Base-by-base conservation (phyloP, 2,888 invertebrate genomes). In the Aproaerema taeniolella region DNA sequence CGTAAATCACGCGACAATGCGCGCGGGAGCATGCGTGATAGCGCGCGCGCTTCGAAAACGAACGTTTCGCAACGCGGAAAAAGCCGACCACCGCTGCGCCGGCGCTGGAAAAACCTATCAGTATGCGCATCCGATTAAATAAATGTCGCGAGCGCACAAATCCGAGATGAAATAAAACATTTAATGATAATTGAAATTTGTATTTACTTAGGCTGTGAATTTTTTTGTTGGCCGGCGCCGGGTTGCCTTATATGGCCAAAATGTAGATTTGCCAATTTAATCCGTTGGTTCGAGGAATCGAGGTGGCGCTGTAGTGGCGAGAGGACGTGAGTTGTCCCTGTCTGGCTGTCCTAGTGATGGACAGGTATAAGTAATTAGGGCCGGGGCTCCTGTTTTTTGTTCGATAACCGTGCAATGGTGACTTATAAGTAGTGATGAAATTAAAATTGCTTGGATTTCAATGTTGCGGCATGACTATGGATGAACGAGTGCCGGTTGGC, bases 141-240 rank as follows among this genome's bases (percentile, higher is more conserved):
- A 61, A 76, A 75, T 56, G 61, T 58, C 55, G 60, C 64, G 58
- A 61, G 56, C 58, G 48, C 58, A 58, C 61, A 63, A 77, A 74
- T 69, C 72, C 67, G 61, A 67, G 72, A 76, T 74, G 65, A 75
- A 64, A 77, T 73, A 76, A 81, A 82, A 82, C 67, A 61, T 70
- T 70, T 67, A 76, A 80, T 82, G 75, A 79, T 83, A 80, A 83
- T 79, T 82, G 71, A 82, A 86, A 82, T 83, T 81, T 81, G 81
- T 80, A 71, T 79, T 83, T 78, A 78, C 76, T 79, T 82, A 77
- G 67, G 58, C 55, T 52, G 64, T 45, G 50, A 48, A 46, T 56
- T 61, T 80, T 82, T 83, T 85, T 74, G 60, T 55, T 35, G 45
- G 53, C 56, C 65, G 74, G 77, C 75, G 74, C 80, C 76, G 65